Base-by-base conservation (phyloP, 2,113 vertebrate genomes). In the Jaculus jaculus region DNA sequence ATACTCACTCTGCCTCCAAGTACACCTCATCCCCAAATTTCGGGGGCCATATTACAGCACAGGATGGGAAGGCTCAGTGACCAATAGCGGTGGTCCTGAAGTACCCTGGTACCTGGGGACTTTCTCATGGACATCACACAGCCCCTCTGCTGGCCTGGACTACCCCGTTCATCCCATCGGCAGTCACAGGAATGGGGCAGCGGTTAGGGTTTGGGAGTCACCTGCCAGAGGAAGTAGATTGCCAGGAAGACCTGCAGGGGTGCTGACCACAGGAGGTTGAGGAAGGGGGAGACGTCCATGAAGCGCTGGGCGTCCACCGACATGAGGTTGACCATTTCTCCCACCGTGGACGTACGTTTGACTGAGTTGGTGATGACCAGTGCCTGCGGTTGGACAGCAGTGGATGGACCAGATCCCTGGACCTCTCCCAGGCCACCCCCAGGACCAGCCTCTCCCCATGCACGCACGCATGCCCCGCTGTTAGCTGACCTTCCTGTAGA, bases 271-370 rank as follows among this genome's bases (percentile, higher is more conserved):
- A 99, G 58, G 99, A 99, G 98, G 97, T 99, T 99, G 94, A 99
- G 98, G 97, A 99, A 99, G 51, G 98, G 98, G 92, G 97, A 96
- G 58, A 99, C 96, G 88, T 99, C 99, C 98, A 99, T 98, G 98
- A 99, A 99, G 54, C 98, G 98, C 8, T 99, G 99, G 0, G 99
- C 99, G 2, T 99, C 99, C 95, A 99, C 99, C 0, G 99, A 99
- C 99, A 99, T 99, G 97, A 99, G 97, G 97, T 99, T 99, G 87
- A 99, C 99, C 1, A 99, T 98, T 96, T 99, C 99, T 58, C 99
- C 99, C 73, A 99, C 98, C 0, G 99, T 99, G 7, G 99, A 99
- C 0, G 98, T 98, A 8, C 98, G 99, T 80, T 99, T 99, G 4
- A 99, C 99, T 0, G 99, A 98, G 26, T 99, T 99, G 2, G 98